A percentile compares a stretch with the other conserved stretches of the same genome.
Conservation (phyloP, 2,888 invertebrate genomes). For the Nephrotoma appendiculata region DNA sequence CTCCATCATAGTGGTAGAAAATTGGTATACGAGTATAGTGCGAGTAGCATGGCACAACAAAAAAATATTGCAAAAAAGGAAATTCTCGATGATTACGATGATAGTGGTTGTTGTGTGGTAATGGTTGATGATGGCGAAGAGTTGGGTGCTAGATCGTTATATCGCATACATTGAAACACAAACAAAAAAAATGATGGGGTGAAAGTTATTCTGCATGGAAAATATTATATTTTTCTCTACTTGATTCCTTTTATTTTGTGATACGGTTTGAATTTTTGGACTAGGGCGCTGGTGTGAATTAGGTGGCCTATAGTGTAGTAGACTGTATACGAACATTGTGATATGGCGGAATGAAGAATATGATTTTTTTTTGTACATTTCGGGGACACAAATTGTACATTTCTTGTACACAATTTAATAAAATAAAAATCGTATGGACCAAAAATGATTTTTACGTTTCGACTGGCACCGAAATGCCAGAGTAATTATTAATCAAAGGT, state of each 20-base stretch:
- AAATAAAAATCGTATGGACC: background rate
- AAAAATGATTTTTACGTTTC: background rate
- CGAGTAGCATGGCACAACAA: background rate
- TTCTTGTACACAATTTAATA: background rate
- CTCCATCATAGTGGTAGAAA: background rate
- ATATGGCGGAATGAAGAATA: background rate
- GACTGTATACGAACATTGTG: background rate
- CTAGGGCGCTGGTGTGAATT: background rate
- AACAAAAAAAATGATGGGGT: background rate
- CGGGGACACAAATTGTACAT: background rate
- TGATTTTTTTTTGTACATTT: background rate
- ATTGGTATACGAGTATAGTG: background rate
- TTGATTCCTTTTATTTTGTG: background rate
- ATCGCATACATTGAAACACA: background rate
- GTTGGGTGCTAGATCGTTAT: background rate
- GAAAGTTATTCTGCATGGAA: background rate
- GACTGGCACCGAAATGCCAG: background rate
- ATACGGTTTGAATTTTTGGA: background rate
- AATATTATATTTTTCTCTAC: background rate
- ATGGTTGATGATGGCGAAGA: background rate
- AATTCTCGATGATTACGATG: background rate
- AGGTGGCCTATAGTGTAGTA: background rate
- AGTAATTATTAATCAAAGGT: too few species aligned
- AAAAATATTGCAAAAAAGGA: background rate
- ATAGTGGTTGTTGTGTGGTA: background rate